Conservation (phyloP, 1,140 invertebrate genomes). For the Lordiphosa collinella region DNA sequence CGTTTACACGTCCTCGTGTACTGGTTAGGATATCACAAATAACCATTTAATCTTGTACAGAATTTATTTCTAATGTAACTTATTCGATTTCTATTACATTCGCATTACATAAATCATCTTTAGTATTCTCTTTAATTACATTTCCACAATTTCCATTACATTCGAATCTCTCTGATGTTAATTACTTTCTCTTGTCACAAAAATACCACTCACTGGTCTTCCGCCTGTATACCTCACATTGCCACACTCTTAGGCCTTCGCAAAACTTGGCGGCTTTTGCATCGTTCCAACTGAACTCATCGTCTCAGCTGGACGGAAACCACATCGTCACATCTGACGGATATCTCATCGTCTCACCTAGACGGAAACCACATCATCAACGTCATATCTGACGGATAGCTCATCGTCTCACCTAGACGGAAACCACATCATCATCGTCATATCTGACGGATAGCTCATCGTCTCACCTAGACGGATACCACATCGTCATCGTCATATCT, state of each 20-base stretch:
- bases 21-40: neutral
- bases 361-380: neutral
- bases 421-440: neutral
- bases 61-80: neutral
- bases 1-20: neutral
- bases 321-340: neutral
- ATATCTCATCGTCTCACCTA: neutral
- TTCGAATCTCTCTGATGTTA: too few species aligned
- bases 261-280: too few species aligned
- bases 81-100: too few species aligned
- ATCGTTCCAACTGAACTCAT: neutral
- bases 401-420: neutral
- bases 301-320: neutral
- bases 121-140: neutral
- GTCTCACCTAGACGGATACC: neutral
- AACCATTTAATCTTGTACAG: neutral
- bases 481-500: neutral
- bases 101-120: neutral
- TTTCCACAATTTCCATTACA: neutral
- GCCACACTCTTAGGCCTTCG: neutral
- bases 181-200: neutral
- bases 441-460: neutral
- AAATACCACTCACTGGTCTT: neutral
- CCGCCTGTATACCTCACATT: neutral
- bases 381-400: neutral